Evolutionary conservation across 2,113 vertebrate species (phyloP), one percentile per base, ranked within the genome.

Genomic region (Indicator maculatus): DNA sequence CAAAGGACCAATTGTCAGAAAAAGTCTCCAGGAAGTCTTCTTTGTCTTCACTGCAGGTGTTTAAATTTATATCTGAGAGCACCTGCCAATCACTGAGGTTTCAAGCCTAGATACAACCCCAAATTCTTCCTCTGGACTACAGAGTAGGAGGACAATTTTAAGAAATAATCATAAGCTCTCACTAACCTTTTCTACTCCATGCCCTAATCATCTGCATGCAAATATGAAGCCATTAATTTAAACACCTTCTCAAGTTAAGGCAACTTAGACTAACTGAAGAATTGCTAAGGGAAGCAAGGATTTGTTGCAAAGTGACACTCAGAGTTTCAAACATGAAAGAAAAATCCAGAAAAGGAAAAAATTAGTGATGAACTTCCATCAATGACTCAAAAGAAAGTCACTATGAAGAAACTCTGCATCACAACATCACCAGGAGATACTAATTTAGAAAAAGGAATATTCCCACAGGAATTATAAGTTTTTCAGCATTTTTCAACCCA

Each of bases 341-440:
- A 8, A 13, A 4, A 14, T 13, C 11, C 8, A 47, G 15, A 55
- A 71, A 23, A 5, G 20, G 16, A 9, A 6, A 19, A 56, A 79
- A 67, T 18, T 27, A 39, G 19, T 8, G 14, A 24, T 27, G 21
- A 6, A 6, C 5, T 41, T 20, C 31, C 15, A 52, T 69, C 30
- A 67, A 10, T 33, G 7, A 6, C 63, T 36, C 52, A 28, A 44
- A 41, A 7, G 14, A 12, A 52, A 60, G 11, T 41, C 52, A 8
- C 55, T 44, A 3, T 4, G 10, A 41, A 60, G 44, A 11, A 70
- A 39, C 6, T 44, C n/a, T 11, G 3, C 8, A 11, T 9, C 2
- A 5, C 7, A 24, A 3, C 7, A 5, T 4, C 7, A 4, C n/a
- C 14, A 0, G 12, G 15, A 45, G 14, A 45, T 45, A 45, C 16